Conservation (phyloP, 2,113 vertebrate species). For the Oceanites oceanicus region DNA sequence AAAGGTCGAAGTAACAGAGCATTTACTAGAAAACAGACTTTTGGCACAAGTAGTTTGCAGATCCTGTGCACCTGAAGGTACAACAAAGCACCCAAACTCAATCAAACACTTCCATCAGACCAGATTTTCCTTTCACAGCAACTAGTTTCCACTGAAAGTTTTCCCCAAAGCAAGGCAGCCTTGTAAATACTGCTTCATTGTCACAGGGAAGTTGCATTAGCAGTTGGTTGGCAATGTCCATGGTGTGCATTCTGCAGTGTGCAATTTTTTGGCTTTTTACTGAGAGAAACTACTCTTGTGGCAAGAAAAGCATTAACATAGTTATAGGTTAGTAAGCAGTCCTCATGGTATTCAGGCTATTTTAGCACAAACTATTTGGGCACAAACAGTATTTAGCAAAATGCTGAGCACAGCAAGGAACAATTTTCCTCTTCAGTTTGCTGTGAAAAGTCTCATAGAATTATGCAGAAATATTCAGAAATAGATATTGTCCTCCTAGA, state of each 20-base stretch:
- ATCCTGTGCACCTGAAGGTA: not conserved
- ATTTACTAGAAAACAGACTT: not conserved
- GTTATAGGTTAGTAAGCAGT: constrained; percentile 1
- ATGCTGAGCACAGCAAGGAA: not conserved
- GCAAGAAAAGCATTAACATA: not conserved
- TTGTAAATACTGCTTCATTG: not conserved
- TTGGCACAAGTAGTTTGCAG: not conserved
- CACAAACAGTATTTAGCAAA: not conserved
- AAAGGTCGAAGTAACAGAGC: not conserved
- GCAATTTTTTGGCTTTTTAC: not conserved
- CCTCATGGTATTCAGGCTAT: not conserved
- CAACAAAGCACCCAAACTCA: not conserved
- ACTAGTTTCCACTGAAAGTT: not conserved
- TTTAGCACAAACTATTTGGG: constrained; percentile 9
- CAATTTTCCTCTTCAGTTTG: not conserved
- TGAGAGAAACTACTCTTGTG: not conserved
- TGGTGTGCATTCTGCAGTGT: not conserved
- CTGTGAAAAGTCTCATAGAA: not conserved
- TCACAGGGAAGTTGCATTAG: not conserved
- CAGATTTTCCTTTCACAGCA: not conserved
- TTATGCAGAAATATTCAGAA: not conserved
- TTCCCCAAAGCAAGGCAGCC: not conserved
- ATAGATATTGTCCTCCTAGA: not conserved
- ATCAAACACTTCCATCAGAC: not conserved
- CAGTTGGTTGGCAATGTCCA: not conserved